Evolutionary conservation across 2,797 vertebrate genomes (phyloP).

Genomic region (Cirrhinus mrigala): DNA sequence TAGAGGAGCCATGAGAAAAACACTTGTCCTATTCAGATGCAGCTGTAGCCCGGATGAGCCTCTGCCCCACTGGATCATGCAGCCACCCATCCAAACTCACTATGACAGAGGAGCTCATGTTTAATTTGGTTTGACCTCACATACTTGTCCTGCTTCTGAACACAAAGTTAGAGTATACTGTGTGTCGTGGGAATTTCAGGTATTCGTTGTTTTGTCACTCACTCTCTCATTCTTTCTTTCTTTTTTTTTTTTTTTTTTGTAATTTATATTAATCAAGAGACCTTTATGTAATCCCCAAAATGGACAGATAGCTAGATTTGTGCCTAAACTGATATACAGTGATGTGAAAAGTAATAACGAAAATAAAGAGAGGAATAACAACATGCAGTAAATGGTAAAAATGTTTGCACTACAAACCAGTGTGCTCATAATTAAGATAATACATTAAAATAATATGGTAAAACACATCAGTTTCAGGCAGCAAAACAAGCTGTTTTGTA

Average conservation of each 20-base stretch:
- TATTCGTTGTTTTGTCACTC: not conserved
- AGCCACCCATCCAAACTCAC: slow-evolving; percentile 2
- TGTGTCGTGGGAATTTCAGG: slow-evolving; percentile 41
- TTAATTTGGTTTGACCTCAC: slow-evolving; percentile 53
- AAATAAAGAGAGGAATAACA: too few species aligned
- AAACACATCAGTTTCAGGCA: too few species aligned
- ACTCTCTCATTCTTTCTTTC: not conserved
- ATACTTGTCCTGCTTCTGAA: slow-evolving; percentile 10
- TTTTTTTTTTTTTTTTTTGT: not conserved
- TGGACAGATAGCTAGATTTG: not conserved
- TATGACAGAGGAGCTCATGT: slow-evolving; percentile 38
- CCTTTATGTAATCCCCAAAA: not conserved
- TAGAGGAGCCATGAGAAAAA: slow-evolving; percentile 43
- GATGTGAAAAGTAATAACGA: not conserved
- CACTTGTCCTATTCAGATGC: slow-evolving; percentile 59
- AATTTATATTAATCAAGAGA: slow-evolving; percentile 14
- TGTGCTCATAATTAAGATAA: too few species aligned
- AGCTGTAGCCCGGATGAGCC: slow-evolving; percentile 56
- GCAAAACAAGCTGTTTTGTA: too few species aligned
- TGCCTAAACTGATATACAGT: not conserved
- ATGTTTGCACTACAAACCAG: too few species aligned
- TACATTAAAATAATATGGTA: too few species aligned
- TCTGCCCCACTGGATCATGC: not conserved
- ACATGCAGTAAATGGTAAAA: too few species aligned
- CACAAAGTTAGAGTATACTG: slow-evolving; percentile 2